These are phyloP conservation scores for Chelonia mydas DNA, from an alignment of 2,797 vertebrate species.

Conservation along the genomic window DNA sequence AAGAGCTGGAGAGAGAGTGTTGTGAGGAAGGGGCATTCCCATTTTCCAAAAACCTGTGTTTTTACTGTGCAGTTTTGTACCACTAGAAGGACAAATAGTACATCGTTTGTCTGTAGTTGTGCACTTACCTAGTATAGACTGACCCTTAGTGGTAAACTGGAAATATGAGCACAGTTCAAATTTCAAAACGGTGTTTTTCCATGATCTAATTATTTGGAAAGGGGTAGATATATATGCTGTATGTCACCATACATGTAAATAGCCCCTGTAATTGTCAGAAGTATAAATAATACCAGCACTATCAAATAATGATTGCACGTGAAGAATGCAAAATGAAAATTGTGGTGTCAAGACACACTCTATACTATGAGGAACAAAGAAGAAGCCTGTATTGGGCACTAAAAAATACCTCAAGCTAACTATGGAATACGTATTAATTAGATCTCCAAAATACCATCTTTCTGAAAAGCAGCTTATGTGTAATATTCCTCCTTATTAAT, in stretches of 20 bases:
- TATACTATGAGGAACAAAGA: conserved; percentile 67
- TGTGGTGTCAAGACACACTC: conserved; percentile 45
- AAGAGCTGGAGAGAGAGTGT: neutral
- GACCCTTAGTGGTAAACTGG: conserved; percentile 66
- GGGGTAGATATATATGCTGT: conserved; percentile 45
- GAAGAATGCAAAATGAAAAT: conserved; percentile 48
- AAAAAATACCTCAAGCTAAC: conserved; percentile 68
- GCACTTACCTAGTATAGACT: conserved; percentile 47
- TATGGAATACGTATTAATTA: conserved; percentile 68
- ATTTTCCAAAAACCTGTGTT: neutral
- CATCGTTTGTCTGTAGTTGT: neutral
- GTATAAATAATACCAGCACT: conserved; percentile 9
- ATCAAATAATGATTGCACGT: conserved; percentile 46
- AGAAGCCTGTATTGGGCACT: conserved; percentile 63
- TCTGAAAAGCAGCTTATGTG: conserved; percentile 69
- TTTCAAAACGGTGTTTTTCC: conserved; percentile 35
- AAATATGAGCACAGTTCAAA: neutral
- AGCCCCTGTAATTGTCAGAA: conserved; percentile 25
- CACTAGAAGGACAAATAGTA: neutral
- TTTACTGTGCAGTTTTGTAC: neutral
- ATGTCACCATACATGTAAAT: conserved; percentile 20
- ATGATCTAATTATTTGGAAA: conserved; percentile 39
- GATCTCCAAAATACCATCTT: conserved; percentile 70
- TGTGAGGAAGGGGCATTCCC: neutral
- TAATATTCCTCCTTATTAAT: conserved; percentile 55